Evolutionary conservation across 2,113 vertebrate genomes (phyloP).

Genomic region (Tenrec ecaudatus): DNA sequence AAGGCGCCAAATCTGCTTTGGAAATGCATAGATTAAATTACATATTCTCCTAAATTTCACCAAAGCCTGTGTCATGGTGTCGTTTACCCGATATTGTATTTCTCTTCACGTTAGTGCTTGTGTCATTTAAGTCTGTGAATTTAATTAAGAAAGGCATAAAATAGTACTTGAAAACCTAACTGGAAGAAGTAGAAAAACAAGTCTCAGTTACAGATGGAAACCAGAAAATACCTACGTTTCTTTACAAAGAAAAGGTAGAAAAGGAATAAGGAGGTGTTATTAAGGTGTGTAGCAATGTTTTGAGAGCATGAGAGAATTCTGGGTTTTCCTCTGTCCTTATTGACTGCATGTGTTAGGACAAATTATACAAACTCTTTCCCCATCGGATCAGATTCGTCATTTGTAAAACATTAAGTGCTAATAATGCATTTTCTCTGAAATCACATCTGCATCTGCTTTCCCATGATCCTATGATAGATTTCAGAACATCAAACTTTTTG

Average conservation of each 20-base stretch:
- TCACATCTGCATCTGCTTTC: not conserved
- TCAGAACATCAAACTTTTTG: conserved; percentile 18
- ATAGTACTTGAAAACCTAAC: conserved; percentile 9
- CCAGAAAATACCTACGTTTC: not conserved
- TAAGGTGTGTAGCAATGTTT: not conserved
- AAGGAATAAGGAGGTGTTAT: not conserved
- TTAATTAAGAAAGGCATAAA: not conserved
- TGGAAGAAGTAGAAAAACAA: conserved; percentile 15
- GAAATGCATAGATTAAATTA: not conserved
- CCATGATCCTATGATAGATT: not conserved
- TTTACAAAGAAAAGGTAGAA: not conserved
- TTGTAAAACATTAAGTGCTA: not conserved
- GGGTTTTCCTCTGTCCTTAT: not conserved
- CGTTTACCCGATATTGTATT: conserved; percentile 24
- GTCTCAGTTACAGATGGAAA: not conserved
- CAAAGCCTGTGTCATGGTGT: not conserved
- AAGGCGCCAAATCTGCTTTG: not conserved
- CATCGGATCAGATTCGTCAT: not conserved
- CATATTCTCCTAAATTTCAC: not conserved
- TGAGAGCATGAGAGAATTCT: rapidly evolving
- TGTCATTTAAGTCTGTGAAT: not conserved
- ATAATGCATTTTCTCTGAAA: not conserved
- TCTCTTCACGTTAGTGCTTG: not conserved
- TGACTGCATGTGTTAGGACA: not conserved
- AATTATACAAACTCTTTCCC: not conserved